These are phyloP conservation scores for Caenorhabditis doughertyi DNA, from an alignment of 2,888 invertebrate genomes.

Conservation along the genomic window DNA sequence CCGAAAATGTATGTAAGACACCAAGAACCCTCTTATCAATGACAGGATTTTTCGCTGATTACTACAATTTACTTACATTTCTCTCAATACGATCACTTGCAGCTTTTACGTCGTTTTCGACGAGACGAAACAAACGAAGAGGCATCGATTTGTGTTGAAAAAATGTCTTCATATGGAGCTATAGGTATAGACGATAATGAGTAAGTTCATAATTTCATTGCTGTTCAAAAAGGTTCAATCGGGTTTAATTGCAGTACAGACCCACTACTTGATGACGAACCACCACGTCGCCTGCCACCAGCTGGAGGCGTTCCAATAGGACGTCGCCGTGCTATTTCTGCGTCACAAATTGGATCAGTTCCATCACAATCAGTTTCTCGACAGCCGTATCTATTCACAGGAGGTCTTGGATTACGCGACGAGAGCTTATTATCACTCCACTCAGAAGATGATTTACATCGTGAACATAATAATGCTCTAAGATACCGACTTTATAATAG, in stretches of 20 bases:
- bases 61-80: slow-evolving; percentile 29
- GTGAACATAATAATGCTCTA: slow-evolving; percentile 82
- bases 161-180: slow-evolving; percentile 76
- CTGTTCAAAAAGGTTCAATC: too few relatives aligned
- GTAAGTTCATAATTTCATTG: too few relatives aligned
- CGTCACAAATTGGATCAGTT: slow-evolving; percentile 30
- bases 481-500: slow-evolving; percentile 81
- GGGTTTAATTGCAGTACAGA: slow-evolving; percentile 66
- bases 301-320: slow-evolving; percentile 52
- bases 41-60: slow-evolving; percentile 39
- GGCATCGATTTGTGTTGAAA: slow-evolving; percentile 20
- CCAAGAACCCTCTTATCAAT: slow-evolving; percentile 17
- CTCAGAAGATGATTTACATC: slow-evolving; percentile 72
- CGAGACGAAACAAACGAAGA: slow-evolving; percentile 17
- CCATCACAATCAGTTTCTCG: slow-evolving; percentile 23
- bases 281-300: slow-evolving; percentile 50
- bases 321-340: slow-evolving; percentile 48
- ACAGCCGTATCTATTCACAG: slow-evolving; percentile 70
- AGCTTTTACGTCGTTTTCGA: slow-evolving; percentile 39
- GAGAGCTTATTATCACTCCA: slow-evolving; percentile 68
- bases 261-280: slow-evolving; percentile 64
- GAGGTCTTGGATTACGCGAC: slow-evolving; percentile 72
- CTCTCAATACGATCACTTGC: slow-evolving; percentile 1
- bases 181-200: slow-evolving; percentile 73
- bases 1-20: slow-evolving; percentile 44